Evolutionary conservation across 2,888 invertebrate species (phyloP).

Genomic region (Drosophila subsilvestris): DNA sequence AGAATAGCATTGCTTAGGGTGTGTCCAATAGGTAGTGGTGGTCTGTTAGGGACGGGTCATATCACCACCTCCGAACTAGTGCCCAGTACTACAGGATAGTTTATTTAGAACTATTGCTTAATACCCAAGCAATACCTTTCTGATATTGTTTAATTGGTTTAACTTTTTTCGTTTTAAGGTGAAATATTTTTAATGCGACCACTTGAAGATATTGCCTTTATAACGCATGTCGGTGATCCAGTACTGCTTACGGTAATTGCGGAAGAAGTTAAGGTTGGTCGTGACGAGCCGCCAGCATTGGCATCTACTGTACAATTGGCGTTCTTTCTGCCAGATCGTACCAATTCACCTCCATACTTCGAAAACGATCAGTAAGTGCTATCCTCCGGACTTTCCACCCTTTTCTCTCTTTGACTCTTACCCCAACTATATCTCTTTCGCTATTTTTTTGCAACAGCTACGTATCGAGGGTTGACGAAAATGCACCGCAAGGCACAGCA

Average conservation of each 20-base stretch:
- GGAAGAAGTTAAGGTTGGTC: constrained; percentile 91
- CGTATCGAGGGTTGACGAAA: constrained; percentile 91
- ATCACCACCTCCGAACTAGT: no score
- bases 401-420: constrained; percentile 8
- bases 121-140: no score
- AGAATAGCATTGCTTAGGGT: no score
- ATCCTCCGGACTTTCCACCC: constrained; percentile 30
- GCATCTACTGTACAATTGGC: constrained; percentile 93
- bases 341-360: constrained; percentile 91
- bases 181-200: constrained; percentile 89
- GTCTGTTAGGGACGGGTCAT: no score
- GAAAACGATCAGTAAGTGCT: constrained; percentile 90
- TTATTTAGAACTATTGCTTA: no score
- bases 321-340: constrained; percentile 91
- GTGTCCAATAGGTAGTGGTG: no score
- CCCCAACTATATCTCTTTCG: background rate
- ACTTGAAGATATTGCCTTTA: constrained; percentile 91
- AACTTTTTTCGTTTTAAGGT: constrained; percentile 85
- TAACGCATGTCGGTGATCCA: constrained; percentile 92
- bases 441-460: constrained; percentile 85
- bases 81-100: no score
- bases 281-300: constrained; percentile 91
- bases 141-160: no score
- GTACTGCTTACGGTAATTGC: constrained; percentile 93
- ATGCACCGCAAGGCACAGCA: constrained; percentile 91